Evolutionary conservation across 1,140 invertebrate species (phyloP).

Genomic region (Drosophila funebris): DNA sequence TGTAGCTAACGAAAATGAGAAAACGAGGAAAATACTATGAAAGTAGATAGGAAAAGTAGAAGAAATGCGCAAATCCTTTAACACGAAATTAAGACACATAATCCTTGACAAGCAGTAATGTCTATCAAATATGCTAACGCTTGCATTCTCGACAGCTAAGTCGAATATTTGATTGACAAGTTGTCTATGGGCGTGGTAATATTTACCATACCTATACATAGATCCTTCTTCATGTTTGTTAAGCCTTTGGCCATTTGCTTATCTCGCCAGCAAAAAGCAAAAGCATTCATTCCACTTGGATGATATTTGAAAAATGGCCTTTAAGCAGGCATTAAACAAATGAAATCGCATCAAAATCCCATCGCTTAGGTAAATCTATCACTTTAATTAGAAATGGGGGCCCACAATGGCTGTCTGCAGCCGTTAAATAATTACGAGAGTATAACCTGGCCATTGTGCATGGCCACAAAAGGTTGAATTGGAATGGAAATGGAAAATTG

Average conservation of each 20-base stretch:
- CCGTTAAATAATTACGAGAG: conserved; percentile 53
- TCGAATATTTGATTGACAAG: conserved; percentile 66
- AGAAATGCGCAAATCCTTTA: conserved; percentile 75
- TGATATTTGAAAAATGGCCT: conserved; percentile 50
- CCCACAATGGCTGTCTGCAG: conserved; percentile 48
- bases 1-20: conserved; percentile 62
- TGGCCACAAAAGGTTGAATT: conserved; percentile 58
- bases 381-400: conserved; percentile 67
- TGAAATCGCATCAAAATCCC: conserved; percentile 53
- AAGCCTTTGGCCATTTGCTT: conserved; percentile 60
- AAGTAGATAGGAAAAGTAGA: conserved; percentile 5
- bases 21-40: conserved; percentile 43
- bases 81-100: conserved; percentile 80
- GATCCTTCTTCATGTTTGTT: conserved; percentile 21
- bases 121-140: conserved; percentile 81
- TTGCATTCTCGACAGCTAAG: conserved; percentile 72
- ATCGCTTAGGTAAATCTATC: conserved; percentile 59
- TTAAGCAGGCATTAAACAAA: conserved; percentile 56
- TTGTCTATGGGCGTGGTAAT: conserved; percentile 18
- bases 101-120: conserved; percentile 81
- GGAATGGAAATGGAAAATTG: conserved; percentile 73
- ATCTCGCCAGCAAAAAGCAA: conserved; percentile 44
- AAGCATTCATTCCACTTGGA: conserved; percentile 8
- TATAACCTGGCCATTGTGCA: conserved; percentile 43
- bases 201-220: conserved; percentile 9